Base-by-base conservation (phyloP, 2,797 vertebrate species). In the Peromyscus melanophrys region DNA sequence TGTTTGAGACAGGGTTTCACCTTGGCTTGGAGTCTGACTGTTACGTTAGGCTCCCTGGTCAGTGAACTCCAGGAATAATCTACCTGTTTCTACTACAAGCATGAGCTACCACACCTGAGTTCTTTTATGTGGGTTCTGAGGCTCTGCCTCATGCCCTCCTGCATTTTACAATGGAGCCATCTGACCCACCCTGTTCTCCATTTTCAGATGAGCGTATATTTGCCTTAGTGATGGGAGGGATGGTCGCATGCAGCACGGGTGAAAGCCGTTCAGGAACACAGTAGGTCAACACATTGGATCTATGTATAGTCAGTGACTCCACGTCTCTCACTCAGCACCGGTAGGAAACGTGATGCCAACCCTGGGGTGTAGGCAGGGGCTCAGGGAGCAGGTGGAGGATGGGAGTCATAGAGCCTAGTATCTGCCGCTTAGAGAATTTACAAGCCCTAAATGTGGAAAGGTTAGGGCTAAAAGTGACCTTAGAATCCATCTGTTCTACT, bases 311-410 rank as follows among this genome's bases (percentile, higher is more conserved):
- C 31, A 7, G 13, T 0, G 4, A 1, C 37, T 67, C 34, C 29
- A 1, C 16, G 52, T 55, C 43, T 49, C 12, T 43, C 13, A 27
- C 29, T 77, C 40, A 61, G 46, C 7, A 52, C 8, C 25, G 49
- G 17, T 21, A 31, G 83, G 93, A 73, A 85, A 63, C 4, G 23
- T 21, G 2, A 55, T 86, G 71, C 59, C 46, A 61, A 81, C 9
- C 8, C 6, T 17, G n/a, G 10, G 13, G 69, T 75, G 7, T 0
- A 1, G 16, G 69, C 10, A 17, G 16, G 19, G 1, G 6, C 5
- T 13, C 11, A 23, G 43, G n/a, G 6, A 13, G 27, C 4, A 55
- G 34, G 40, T 67, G 46, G 31, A 80, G 14, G 5, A 57, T 27
- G 34, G 37, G 57, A 84, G 0, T 71, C 67, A 71, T 0, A 55